Conservation (phyloP, 2,113 vertebrate genomes). For the Platycercus adscitus region DNA sequence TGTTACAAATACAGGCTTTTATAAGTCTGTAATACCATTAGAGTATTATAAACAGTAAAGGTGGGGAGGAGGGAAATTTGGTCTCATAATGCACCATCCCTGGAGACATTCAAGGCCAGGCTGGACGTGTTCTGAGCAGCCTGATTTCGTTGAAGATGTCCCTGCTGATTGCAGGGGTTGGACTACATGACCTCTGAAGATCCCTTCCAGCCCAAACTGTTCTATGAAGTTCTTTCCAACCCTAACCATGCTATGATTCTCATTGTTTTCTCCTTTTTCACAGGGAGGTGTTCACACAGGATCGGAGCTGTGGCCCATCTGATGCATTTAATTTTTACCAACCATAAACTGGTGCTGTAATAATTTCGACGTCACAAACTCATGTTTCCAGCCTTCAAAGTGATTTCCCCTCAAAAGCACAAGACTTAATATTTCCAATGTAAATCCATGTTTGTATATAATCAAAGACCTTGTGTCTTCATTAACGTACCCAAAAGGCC, state of each 20-base stretch:
- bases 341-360: neutral
- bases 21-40: neutral
- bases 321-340: neutral
- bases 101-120: neutral
- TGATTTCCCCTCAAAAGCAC: neutral
- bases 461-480: neutral
- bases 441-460: neutral
- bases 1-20: neutral
- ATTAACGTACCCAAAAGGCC: neutral
- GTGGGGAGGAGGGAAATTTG: neutral
- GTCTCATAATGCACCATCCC: neutral
- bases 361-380: neutral
- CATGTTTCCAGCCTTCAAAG: neutral
- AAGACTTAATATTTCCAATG: neutral
- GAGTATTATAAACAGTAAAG: neutral
- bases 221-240: neutral
- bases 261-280: neutral
- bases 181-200: neutral
- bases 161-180: neutral
- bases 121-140: neutral
- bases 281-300: neutral
- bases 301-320: neutral
- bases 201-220: neutral
- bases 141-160: neutral
- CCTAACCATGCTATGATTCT: neutral